Evolutionary conservation across 2,113 vertebrate genomes (phyloP).

Genomic region (Phyllopteryx taeniolatus): DNA sequence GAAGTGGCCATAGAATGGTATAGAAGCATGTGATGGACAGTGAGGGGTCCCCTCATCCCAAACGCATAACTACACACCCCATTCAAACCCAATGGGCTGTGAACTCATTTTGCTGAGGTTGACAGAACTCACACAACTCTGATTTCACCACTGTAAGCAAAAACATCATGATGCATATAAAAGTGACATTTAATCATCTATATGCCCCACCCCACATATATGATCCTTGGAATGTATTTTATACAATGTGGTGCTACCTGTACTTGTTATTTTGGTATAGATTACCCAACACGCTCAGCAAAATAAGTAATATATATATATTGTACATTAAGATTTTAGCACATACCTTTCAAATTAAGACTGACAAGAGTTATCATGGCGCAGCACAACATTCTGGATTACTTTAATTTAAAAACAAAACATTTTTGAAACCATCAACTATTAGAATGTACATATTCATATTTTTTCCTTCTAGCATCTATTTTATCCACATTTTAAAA

Average conservation of each 20-base stretch:
- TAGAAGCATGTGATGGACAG: conserved; percentile 43
- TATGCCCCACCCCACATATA: neutral
- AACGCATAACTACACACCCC: conserved; percentile 70
- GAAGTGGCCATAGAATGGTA: conserved; percentile 15
- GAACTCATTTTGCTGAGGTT: conserved; percentile 77
- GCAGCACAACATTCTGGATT: neutral
- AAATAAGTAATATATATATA: neutral
- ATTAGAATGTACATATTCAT: neutral
- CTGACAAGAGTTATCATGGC: neutral
- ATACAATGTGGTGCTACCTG: neutral
- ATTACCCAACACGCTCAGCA: neutral
- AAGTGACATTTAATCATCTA: conserved; percentile 22
- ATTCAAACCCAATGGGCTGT: conserved; percentile 75
- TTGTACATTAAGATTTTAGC: neutral
- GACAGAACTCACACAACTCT: conserved; percentile 73
- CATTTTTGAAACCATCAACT: neutral
- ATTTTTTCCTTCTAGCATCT: neutral
- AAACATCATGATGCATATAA: conserved; percentile 60
- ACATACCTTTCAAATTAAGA: neutral
- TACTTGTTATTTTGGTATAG: neutral
- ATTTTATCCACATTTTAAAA: neutral
- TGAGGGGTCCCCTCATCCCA: conserved; percentile 47
- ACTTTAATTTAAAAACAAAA: neutral
- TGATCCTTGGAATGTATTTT: neutral
- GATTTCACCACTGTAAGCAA: conserved; percentile 79